A percentile compares a stretch with the other conserved stretches of the same genome.
phyloP scores from a whole-genome alignment of 2,797 vertebrate species.

The Gymnoscopelus braueri region DNA sequence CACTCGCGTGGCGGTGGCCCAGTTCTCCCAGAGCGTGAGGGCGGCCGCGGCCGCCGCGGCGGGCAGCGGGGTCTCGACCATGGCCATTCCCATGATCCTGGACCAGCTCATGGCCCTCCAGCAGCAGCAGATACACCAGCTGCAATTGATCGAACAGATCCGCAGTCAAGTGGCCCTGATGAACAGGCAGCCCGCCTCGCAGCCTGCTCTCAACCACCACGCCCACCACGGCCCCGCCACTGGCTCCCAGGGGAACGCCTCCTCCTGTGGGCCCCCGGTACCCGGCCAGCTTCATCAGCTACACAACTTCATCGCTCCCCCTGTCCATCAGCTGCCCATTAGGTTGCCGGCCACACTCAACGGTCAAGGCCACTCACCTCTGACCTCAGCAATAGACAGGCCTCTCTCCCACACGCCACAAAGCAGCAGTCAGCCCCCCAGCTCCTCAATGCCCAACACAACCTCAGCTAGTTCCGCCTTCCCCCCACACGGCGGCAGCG shows the following conservation, averaged over 20 bases:
- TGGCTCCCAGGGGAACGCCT: constrained; percentile 73
- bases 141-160: constrained; percentile 99
- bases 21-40: constrained; percentile 92
- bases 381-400: constrained; percentile 83
- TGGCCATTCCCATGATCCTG: constrained; percentile 97
- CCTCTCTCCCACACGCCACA: constrained; percentile 85
- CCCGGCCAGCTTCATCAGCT: constrained; percentile 90
- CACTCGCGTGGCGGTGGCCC: constrained; percentile 96
- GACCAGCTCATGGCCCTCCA: constrained; percentile 98
- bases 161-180: constrained; percentile 97
- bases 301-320: constrained; percentile 87
- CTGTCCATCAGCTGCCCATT: constrained; percentile 88
- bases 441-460: constrained; percentile 78
- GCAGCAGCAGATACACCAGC: constrained; percentile 98
- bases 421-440: constrained; percentile 83
- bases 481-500: constrained; percentile 74
- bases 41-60: constrained; percentile 73
- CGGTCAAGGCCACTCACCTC: constrained; percentile 77
- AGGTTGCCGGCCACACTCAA: constrained; percentile 83
- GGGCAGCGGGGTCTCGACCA: constrained; percentile 83
- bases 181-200: constrained; percentile 87
- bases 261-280: constrained; percentile 79
- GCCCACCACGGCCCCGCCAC: constrained; percentile 63
- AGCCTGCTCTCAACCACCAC: constrained; percentile 81
- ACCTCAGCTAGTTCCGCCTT: constrained; percentile 80